Conservation (phyloP, 1,140 invertebrate genomes). For the Heliothis subflexa region DNA sequence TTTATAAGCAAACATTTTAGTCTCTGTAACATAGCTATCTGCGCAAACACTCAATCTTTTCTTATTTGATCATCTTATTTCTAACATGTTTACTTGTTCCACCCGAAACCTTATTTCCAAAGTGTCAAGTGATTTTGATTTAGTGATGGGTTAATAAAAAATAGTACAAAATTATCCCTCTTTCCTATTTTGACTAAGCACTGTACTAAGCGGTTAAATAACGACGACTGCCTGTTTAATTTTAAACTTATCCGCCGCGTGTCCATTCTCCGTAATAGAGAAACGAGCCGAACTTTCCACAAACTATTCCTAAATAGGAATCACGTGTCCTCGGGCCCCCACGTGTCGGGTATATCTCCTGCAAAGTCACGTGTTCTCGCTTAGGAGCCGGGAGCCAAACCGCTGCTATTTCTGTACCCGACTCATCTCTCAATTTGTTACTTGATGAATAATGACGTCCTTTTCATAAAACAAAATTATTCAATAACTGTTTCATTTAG, state of each 20-base stretch:
- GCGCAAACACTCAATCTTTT: neutral
- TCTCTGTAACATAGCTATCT: neutral
- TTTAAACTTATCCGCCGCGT: neutral
- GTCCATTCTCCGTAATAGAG: neutral
- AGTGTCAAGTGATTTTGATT: neutral
- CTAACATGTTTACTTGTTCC: neutral
- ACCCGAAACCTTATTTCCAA: neutral
- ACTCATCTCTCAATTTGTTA: slow-evolving; percentile 44
- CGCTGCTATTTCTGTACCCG: slow-evolving; percentile 37
- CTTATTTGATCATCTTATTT: neutral
- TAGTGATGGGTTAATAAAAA: no score
- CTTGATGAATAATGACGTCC: slow-evolving; percentile 29
- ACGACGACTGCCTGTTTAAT: neutral
- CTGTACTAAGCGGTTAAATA: no score
- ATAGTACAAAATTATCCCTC: no score
- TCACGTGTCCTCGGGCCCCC: slow-evolving; percentile 36
- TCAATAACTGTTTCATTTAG: slow-evolving; percentile 1
- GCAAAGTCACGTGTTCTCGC: slow-evolving; percentile 46
- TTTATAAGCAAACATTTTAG: slow-evolving; percentile 14
- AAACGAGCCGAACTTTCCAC: slow-evolving; percentile 19
- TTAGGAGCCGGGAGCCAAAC: slow-evolving; percentile 43
- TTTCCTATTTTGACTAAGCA: no score
- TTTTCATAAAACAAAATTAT: slow-evolving; percentile 28
- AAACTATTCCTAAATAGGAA: slow-evolving; percentile 27
- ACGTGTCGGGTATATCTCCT: slow-evolving; percentile 44